Conservation (phyloP, 30 jellyfish, hydroid and myxozoan species). For the Pelagia noctiluca region DNA sequence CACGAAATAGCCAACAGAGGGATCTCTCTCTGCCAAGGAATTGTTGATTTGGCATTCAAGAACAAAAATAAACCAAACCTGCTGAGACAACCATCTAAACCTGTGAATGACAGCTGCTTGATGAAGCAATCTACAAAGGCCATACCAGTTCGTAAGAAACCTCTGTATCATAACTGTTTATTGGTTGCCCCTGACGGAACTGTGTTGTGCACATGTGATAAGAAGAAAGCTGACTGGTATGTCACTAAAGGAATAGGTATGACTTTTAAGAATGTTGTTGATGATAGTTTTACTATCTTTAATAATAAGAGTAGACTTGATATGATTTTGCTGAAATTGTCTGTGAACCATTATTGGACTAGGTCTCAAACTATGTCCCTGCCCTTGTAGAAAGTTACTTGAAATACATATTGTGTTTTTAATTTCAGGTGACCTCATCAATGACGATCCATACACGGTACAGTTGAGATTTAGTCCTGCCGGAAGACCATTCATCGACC, state of each 20-base stretch:
- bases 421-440: constrained; percentile 62
- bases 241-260: constrained; percentile 71
- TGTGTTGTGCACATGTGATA: constrained; percentile 83
- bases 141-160: constrained; percentile 72
- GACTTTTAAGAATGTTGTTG: too few species aligned
- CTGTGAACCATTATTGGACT: too few species aligned
- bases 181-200: constrained; percentile 88
- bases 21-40: constrained; percentile 87
- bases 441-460: constrained; percentile 86
- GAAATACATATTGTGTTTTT: neutral
- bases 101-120: constrained; percentile 55
- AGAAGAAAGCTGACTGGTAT: constrained; percentile 89
- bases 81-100: constrained; percentile 18
- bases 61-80: constrained; percentile 13
- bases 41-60: constrained; percentile 68
- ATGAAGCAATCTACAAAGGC: constrained; percentile 21
- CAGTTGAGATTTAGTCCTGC: constrained; percentile 83
- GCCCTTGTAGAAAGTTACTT: neutral
- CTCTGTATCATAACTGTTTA: constrained; percentile 90
- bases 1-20: constrained; percentile 49
- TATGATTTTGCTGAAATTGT: too few species aligned
- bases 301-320: too few species aligned
- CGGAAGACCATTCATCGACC: constrained; percentile 81
- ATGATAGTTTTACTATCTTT: too few species aligned
- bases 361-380: neutral